Evolutionary conservation across 2,888 invertebrate species (phyloP), one percentile per base, ranked within the genome.

Genomic region (Psylliodes chrysocephalus): DNA sequence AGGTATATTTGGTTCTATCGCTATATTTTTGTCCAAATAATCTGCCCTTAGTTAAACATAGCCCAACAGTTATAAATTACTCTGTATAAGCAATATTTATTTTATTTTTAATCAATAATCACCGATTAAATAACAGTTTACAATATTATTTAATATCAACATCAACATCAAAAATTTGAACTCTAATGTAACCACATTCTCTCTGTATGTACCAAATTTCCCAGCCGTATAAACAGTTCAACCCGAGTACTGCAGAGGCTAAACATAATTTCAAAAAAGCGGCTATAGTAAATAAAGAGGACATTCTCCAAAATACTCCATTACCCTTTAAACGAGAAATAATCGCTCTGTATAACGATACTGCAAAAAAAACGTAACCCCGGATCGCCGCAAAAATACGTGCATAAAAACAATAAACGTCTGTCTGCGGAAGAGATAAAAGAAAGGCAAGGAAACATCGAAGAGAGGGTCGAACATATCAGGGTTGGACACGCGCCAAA

Each of bases 361-460:
- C 25, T 28, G 40, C 49, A 40, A 56, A 59, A 56, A 59, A 59
- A 59, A 59, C 25, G 33, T 59, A 59, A 59, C 49, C 59, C 40
- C 28, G 59, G 59, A 25, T 57, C 22, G 33, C 47, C 15, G 38
- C 53, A 44, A 12, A 61, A 61, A 44, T 61, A 61, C 61, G 61
- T 61, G 61, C 53, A 61, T 51, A 54, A 61, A 54, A 54, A 61
- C 54, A 53, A 61, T 61, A 61, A 61, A 54, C 54, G 44, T 61
- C 47, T 47, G 47, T 54, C 61, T 47, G 46, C 54, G 47, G 61
- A 61, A 54, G 17, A 54, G 47, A 54, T 61, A 54, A 61, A 47
- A 47, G 49, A 38, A 61, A 54, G 35, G 30, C 42, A 44, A 44
- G 46, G 46, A 61, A 35, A 61, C 47, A 44, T 54, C 38, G 44